Evolutionary conservation across 2,797 vertebrate species (phyloP), one percentile per base, ranked within the genome.

Genomic region (Danio choprae): DNA sequence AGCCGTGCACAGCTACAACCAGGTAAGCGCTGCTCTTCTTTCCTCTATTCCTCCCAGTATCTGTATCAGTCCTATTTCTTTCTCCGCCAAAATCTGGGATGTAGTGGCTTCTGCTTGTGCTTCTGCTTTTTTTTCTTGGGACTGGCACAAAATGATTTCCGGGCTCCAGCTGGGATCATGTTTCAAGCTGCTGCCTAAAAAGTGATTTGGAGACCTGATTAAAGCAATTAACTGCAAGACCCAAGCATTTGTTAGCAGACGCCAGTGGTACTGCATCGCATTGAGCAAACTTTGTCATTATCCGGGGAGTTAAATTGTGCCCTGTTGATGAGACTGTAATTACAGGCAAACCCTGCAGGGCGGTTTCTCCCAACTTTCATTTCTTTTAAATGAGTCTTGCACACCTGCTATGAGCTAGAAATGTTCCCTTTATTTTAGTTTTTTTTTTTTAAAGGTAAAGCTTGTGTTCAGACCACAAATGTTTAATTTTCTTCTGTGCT

Each of bases 1-100:
- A 91, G 93, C 95, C 4, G 92, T 96, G 84, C 97, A 96, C 93
- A 97, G 94, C 95, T 99, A 98, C 94, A 96, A 95, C 92, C 97
- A 99, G 97, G 97, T 99, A 96, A 1, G 96, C 16, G n/a, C 20
- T 1, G 29, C 29, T 38, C 38, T 40, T 63, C 36, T 74, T 83
- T 81, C 77, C 46, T 58, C 51, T 43, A 29, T 43, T 38, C n/a
- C 46, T 63, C 11, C 0, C 36, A 16, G 74, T 13, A 22, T 76
- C 60, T 56, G 29, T 51, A 56, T 53, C 29, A 29, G 67, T 41
- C 62, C 41, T 63, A 5, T 38, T 22, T 38, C 48, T 43, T 44
- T 44, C 41, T 62, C 13, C 53, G 56, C 55, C 64, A 11, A 2
- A 48, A 46, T 67, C 69, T 6, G 16, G 40, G 43, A 46, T 8